phyloP scores from a whole-genome alignment of 1,140 invertebrate species.

The roundworm (Caenorhabditis elegans) region WBcel235 BX284606.5:17437001-17437500 shows the following conservation, averaged over 20 bases:
- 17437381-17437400: background rate
- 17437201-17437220: background rate
- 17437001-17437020: too few species aligned
- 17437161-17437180: background rate
- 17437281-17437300: background rate
- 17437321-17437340: background rate
- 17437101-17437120: background rate
- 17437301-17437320: background rate
- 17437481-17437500: background rate
- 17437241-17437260: background rate
- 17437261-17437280: background rate
- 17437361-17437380: background rate
- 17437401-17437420: too few species aligned
- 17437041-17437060: too few species aligned
- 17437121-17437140: too few species aligned
- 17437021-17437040: too few species aligned
- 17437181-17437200: background rate
- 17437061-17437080: background rate
- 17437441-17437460: constrained; percentile 43
- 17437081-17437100: background rate
- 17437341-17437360: constrained; percentile 24
- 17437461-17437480: constrained; percentile 71
- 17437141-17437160: background rate
- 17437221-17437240: background rate
- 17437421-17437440: background rate